Evolutionary conservation across 30 jellyfish, hydroid and myxozoan genomes (phyloP), one percentile per base, ranked within the genome.

Genomic region (Aurelia aurita complex sp. Pacific): DNA sequence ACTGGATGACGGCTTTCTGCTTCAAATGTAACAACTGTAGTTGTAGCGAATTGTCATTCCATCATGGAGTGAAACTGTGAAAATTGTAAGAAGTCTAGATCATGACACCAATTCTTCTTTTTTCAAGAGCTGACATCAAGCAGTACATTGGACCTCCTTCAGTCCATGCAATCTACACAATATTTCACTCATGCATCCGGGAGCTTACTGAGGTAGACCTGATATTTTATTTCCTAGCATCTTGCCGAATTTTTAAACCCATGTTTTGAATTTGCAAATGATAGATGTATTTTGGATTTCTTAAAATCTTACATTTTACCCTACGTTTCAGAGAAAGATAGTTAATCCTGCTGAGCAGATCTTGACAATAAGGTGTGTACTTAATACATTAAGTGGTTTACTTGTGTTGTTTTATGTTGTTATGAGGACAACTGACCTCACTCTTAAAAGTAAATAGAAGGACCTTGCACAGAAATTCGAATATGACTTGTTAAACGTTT

Each of bases 61-160:
- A 23, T 23, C 29, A 23, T 23, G 29, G 29, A 23, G 29, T 23
- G 29, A 23, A 23, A 0, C 29, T 23, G 29, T 23, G 29, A 23
- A 23, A 23, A 23, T 23, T 23, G 29, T 23, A 23, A 23, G 29
- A 23, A 23, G 29, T 23, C 29, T 23, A 23, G 29, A 23, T 23
- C 29, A 23, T 23, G 29, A 16, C 42, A 15, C 70, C 17, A 16
- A 18, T 54, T 33, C 19, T n/a, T 19, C 67, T 63, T 50, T 12
- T 9, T 64, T 66, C n/a, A 40, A 94, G 98, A 77, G 98, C 98
- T 40, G 98, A 94, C 75, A 94, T 94, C 59, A 94, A 94, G 60
- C 98, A 94, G 76, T 94, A 94, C 85, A 94, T 94, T 34, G 98
- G 98, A 14, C 97, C 97, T n/a, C 98, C 98, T 16, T 94, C 98